Conservation (phyloP, 2,113 vertebrate species). For the Isurus oxyrinchus region DNA sequence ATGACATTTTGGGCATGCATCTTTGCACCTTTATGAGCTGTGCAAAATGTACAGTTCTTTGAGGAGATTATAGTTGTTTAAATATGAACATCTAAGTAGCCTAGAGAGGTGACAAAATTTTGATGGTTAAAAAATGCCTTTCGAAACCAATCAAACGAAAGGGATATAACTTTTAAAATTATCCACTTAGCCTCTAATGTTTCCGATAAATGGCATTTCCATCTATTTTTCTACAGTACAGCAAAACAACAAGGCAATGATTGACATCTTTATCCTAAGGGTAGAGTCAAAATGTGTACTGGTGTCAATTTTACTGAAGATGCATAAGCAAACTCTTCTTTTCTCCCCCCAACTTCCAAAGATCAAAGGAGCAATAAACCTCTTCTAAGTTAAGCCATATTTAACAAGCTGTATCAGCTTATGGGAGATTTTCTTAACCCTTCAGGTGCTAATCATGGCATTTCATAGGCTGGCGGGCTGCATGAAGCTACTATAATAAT, state of each 20-base stretch:
- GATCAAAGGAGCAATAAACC: constrained; percentile 31
- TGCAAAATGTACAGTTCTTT: constrained; percentile 11
- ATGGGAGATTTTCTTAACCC: constrained; percentile 34
- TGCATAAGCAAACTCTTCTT: constrained; percentile 28
- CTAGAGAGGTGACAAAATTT: constrained; percentile 10
- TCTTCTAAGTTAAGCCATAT: constrained; percentile 31
- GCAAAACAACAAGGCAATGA: constrained; percentile 36
- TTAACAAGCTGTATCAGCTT: constrained; percentile 34
- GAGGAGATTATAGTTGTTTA: constrained; percentile 25
- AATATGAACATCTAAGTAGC: constrained; percentile 8
- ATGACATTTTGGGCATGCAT: constrained; percentile 23
- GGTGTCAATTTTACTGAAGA: constrained; percentile 35
- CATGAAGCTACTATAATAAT: no score
- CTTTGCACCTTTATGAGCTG: neutral
- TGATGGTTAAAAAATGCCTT: constrained; percentile 21
- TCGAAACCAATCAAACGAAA: constrained; percentile 30
- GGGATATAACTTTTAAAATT: constrained; percentile 37
- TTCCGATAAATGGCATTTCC: constrained; percentile 30
- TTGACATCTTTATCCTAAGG: constrained; percentile 29
- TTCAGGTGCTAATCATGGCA: neutral
- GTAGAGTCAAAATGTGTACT: neutral
- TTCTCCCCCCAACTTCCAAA: constrained; percentile 16
- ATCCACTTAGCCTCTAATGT: constrained; percentile 37
- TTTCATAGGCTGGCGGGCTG: neutral
- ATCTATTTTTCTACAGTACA: constrained; percentile 18